Evolutionary conservation across 1,140 invertebrate species (phyloP), one percentile per base, ranked within the genome.

Genomic region (Batillaria attramentaria): DNA sequence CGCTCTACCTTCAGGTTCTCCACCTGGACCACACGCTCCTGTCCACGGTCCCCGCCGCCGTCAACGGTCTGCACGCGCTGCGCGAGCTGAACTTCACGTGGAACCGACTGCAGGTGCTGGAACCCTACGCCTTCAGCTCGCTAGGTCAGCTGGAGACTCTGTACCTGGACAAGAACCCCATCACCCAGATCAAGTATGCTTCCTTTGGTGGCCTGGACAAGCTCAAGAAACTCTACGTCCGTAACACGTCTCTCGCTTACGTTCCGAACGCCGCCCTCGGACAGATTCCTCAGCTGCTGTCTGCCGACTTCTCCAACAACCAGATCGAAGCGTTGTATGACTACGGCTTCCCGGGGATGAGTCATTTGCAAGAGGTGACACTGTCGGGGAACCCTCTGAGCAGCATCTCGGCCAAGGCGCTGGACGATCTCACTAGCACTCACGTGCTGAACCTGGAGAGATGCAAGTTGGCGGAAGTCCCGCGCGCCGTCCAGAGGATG

Each of bases 291-390:
- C 31, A 35, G 39, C 62, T 81, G 16, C 24, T 42, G 20, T 6
- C 69, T 10, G 41, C 74, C 13, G 77, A 81, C 42, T 37, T 78
- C 8, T 81, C 76, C 60, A 42, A 68, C 69, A 81, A 81, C 43
- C 72, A 72, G 13, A 73, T 78, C 41, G 31, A 24, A 16, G 20
- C 39, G 10, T 42, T 81, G 31, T 46, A 37, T 37, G 76, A 78
- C 37, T 39, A 54, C 18, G 62, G 60, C 31, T 74, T 78, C 42
- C 80, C 77, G 8, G 46, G 42, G 8, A 68, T 78, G 57, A 50
- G 20, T 10, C 10, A 35, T 18, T 72, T 78, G 20, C 57, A 77
- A 24, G 54, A 43, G 20, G 62, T 80, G 18, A 42, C n/a, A 20
- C 57, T 80, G 28, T 46, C 79, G 6, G 79, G 79, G 6, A 80